Conservation (phyloP, 2,888 invertebrate species). For the Choristoneura rosaceana region DNA sequence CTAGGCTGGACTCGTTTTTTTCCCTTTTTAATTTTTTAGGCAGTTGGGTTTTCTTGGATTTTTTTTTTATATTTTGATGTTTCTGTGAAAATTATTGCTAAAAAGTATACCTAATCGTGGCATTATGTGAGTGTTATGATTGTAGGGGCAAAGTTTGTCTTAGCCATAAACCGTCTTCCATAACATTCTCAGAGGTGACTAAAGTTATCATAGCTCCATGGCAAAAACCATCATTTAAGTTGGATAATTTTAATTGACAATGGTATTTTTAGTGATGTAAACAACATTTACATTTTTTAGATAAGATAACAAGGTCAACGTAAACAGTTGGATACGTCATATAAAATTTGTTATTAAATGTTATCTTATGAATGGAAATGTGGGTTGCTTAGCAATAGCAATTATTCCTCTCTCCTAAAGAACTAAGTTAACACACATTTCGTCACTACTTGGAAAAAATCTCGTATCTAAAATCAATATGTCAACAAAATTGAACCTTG, state of each 20-base stretch:
- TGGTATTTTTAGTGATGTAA: neutral
- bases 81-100: too few relatives aligned
- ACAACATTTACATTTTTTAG: neutral
- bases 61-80: too few relatives aligned
- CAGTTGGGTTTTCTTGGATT: too few relatives aligned
- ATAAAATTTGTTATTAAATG: neutral
- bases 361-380: neutral
- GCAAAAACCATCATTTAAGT: neutral
- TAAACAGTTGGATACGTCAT: neutral
- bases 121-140: neutral
- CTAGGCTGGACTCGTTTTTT: too few relatives aligned
- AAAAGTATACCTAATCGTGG: too few relatives aligned
- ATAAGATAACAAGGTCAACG: constrained; percentile 30
- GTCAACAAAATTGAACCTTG: too few relatives aligned
- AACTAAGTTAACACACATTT: too few relatives aligned
- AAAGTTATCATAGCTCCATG: constrained; percentile 11
- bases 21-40: too few relatives aligned
- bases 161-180: neutral
- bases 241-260: neutral
- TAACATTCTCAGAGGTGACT: neutral
- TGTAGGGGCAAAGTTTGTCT: neutral
- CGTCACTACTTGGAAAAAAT: too few relatives aligned
- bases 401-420: too few relatives aligned
- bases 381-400: neutral
- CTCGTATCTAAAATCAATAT: too few relatives aligned